phyloP scores from a whole-genome alignment of 2,797 vertebrate genomes.

The Phalanger gymnotis region DNA sequence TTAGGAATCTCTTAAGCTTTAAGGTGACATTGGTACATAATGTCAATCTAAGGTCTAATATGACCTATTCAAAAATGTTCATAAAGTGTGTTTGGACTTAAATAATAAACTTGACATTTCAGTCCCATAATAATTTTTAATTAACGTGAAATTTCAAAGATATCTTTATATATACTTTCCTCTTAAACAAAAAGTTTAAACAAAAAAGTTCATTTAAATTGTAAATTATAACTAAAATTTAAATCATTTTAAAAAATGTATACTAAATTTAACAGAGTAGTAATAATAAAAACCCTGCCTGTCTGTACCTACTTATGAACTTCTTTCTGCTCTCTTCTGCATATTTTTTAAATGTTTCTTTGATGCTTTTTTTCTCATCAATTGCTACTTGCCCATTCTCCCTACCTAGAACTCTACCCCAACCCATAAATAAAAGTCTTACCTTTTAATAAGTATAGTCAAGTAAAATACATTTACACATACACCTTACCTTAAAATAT shows the following conservation, averaged over 20 bases:
- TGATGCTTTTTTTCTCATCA: not conserved
- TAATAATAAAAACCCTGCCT: not conserved
- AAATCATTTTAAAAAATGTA: not conserved
- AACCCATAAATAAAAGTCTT: not conserved
- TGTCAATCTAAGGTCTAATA: not conserved
- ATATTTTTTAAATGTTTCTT: not conserved
- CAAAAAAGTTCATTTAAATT: not conserved
- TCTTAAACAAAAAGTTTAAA: not conserved
- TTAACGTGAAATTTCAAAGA: not conserved
- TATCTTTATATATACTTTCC: not conserved
- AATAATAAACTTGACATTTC: not conserved
- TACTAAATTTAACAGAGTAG: not conserved
- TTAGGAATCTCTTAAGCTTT: not conserved
- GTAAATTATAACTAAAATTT: not conserved
- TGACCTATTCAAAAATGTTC: not conserved
- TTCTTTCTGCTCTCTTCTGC: not conserved
- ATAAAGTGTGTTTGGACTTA: not conserved
- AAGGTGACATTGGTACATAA: not conserved
- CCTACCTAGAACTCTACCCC: not conserved
- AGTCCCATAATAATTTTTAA: not conserved
- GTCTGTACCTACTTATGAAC: not conserved
- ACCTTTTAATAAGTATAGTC: not conserved
- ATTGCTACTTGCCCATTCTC: not conserved
- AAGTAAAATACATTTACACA: not conserved
- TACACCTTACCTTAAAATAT: not conserved